Evolutionary conservation across 2,797 vertebrate genomes (phyloP).

Genomic region (Sarcophilus harrisii): DNA sequence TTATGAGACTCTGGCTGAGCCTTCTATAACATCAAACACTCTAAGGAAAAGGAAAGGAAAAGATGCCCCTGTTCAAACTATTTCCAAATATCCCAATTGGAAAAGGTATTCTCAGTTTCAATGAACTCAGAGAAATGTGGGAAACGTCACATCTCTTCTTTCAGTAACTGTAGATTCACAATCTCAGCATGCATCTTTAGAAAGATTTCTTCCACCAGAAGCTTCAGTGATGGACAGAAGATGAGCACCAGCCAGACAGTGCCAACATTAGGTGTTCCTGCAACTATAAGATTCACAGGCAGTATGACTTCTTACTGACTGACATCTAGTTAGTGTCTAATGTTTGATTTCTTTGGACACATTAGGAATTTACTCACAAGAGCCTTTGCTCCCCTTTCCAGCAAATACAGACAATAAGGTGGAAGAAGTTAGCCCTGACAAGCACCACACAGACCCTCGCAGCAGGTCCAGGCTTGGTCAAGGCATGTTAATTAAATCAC

Average conservation of each 20-base stretch:
- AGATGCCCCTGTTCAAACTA: background rate
- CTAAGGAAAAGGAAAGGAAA: background rate
- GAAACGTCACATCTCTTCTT: background rate
- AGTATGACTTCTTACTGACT: constrained; percentile 38
- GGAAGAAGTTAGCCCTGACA: constrained; percentile 5
- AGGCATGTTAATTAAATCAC: constrained; percentile 57
- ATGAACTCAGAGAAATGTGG: background rate
- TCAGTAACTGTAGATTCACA: background rate
- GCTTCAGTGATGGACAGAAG: constrained; percentile 16
- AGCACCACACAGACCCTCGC: background rate
- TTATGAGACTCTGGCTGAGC: background rate
- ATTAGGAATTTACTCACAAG: constrained; percentile 34
- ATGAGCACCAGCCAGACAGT: constrained; percentile 47
- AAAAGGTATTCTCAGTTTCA: background rate
- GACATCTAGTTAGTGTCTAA: constrained; percentile 24
- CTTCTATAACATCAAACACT: background rate
- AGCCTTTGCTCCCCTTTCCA: constrained; percentile 26
- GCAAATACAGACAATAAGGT: constrained; percentile 11
- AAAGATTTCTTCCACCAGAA: constrained; percentile 35
- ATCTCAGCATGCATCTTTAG: constrained; percentile 2
- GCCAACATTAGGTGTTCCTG: background rate
- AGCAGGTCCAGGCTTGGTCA: constrained; percentile 26
- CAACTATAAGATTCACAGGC: background rate
- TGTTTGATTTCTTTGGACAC: background rate
- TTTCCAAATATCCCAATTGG: background rate